phyloP scores from a whole-genome alignment of 1,140 invertebrate species.

The Drosophila suzukii region DNA sequence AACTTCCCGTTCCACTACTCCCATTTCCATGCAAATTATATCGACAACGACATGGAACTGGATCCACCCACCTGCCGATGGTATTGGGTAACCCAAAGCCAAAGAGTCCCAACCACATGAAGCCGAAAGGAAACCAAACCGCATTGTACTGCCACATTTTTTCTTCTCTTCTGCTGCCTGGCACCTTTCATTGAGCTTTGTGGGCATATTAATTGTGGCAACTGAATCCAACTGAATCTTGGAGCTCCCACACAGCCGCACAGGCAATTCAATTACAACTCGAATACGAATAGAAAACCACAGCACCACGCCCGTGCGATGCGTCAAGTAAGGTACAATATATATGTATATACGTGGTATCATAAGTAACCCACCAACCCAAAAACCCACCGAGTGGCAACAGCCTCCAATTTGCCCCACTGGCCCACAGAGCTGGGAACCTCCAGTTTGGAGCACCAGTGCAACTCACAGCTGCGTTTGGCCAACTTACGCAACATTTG shows the following conservation, averaged over 20 bases:
- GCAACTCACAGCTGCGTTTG: slow-evolving; percentile 49
- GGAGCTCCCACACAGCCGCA: slow-evolving; percentile 34
- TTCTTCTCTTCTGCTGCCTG: slow-evolving; percentile 1
- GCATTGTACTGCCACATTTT: slow-evolving; percentile 27
- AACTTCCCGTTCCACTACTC: slow-evolving; percentile 9
- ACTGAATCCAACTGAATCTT: slow-evolving; percentile 24
- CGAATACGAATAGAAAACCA: slow-evolving; percentile 28
- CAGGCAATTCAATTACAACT: slow-evolving; percentile 61
- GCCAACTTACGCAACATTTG: slow-evolving; percentile 54
- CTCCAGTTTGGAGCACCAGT: slow-evolving; percentile 13
- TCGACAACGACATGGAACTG: slow-evolving; percentile 9
- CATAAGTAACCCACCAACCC: slow-evolving; percentile 8
- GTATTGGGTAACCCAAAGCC: slow-evolving; percentile 24
- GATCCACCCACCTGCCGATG: slow-evolving; percentile 31
- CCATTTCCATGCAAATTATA: slow-evolving; percentile 25
- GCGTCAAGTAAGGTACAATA: slow-evolving; percentile 10
- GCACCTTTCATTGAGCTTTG: slow-evolving; percentile 31
- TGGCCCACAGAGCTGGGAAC: slow-evolving; percentile 44
- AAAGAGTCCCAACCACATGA: slow-evolving; percentile 27
- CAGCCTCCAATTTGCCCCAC: slow-evolving; percentile 36
- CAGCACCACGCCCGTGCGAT: slow-evolving; percentile 54
- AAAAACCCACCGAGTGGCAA: slow-evolving; percentile 8
- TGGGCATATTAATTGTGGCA: slow-evolving; percentile 51
- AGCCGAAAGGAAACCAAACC: slow-evolving; percentile 39
- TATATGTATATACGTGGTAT: background rate